Evolutionary conservation across 2,888 invertebrate species (phyloP).

Genomic region (Tetragonisca angustula): DNA sequence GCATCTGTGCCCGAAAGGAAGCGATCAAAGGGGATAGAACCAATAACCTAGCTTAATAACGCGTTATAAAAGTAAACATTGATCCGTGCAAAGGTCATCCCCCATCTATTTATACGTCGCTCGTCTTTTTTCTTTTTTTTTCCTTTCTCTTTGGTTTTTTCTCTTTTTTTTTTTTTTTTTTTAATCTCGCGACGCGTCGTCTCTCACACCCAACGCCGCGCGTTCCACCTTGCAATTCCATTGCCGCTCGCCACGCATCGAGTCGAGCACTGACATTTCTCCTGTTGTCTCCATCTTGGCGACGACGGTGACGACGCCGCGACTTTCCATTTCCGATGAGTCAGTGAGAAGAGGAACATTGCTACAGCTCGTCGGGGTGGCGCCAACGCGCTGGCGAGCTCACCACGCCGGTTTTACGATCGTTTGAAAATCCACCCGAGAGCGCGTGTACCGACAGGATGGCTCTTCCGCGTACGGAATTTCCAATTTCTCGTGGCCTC

Average conservation of each 20-base stretch:
- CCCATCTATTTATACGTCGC: constrained; percentile 75
- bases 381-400: constrained; percentile 19
- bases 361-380: constrained; percentile 23
- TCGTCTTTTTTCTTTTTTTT: not conserved
- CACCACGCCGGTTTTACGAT: not conserved
- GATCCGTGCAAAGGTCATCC: constrained; percentile 75
- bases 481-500: not conserved
- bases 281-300: not conserved
- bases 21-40: constrained; percentile 56
- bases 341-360: constrained; percentile 61
- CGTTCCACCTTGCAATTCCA: too few species aligned
- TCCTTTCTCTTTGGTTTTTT: not conserved
- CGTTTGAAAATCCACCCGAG: constrained; percentile 1
- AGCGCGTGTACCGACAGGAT: not conserved
- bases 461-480: constrained; percentile 1
- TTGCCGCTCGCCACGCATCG: too few species aligned
- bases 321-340: constrained; percentile 56
- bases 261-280: too few species aligned
- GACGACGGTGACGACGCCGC: not conserved
- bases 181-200: too few species aligned
- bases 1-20: constrained; percentile 54
- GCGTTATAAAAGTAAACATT: constrained; percentile 63
- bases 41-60: constrained; percentile 78
- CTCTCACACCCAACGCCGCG: too few species aligned
- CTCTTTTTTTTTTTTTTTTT: not conserved